Evolutionary conservation across 2,113 vertebrate genomes (phyloP).

Genomic region (Larimichthys crocea): DNA sequence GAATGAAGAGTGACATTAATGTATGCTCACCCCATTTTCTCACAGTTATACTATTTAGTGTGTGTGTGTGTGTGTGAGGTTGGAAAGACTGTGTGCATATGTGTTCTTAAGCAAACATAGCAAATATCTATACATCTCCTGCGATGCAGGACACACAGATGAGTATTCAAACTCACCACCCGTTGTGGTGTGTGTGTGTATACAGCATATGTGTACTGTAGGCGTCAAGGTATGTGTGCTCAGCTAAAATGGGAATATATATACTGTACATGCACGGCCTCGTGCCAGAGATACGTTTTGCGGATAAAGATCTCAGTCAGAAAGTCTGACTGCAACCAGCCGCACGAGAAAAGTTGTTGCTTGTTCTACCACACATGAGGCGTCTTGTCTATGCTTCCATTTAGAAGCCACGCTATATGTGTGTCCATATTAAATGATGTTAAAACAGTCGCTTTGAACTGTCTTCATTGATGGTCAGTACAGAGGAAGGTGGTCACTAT

Average conservation of each 20-base stretch:
- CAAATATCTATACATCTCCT: conserved; percentile 30
- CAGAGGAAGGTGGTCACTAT: conserved; percentile 34
- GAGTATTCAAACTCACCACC: conserved; percentile 47
- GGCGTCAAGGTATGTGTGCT: conserved; percentile 58
- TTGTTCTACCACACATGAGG: conserved; percentile 39
- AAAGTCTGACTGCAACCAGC: not conserved
- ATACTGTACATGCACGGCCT: conserved; percentile 16
- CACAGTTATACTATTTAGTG: too few species aligned
- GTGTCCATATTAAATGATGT: not conserved
- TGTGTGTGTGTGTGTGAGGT: not conserved
- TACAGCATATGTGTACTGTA: conserved; percentile 39
- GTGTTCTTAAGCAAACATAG: conserved; percentile 19
- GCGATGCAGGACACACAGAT: conserved; percentile 36
- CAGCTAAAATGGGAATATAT: conserved; percentile 63
- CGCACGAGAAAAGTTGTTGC: conserved; percentile 12
- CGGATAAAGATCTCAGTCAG: conserved; percentile 41
- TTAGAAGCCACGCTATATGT: conserved; percentile 9
- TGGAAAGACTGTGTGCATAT: not conserved
- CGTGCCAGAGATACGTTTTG: conserved; percentile 3
- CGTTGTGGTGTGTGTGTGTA: conserved; percentile 1
- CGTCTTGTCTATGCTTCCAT: conserved; percentile 11
- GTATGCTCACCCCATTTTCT: too few species aligned
- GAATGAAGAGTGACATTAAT: too few species aligned
- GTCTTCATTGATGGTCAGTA: conserved; percentile 19
- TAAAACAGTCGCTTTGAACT: conserved; percentile 26